Conservation (phyloP, 2,113 vertebrate species). For the Panthera leo region DNA sequence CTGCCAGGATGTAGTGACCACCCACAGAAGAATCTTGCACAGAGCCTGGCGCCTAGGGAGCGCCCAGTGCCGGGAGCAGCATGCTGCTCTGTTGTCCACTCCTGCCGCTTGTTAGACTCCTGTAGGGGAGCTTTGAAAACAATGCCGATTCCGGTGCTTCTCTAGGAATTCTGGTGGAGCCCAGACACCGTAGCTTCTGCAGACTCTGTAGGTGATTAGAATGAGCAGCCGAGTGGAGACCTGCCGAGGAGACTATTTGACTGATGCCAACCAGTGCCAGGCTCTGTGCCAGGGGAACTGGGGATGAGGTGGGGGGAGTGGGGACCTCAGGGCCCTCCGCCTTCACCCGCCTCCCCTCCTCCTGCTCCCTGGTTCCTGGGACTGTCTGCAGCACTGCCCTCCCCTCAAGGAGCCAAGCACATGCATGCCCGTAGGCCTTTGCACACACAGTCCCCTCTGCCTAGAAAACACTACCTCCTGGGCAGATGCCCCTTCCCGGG, state of each 20-base stretch:
- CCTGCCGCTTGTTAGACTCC: background rate
- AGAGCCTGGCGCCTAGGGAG: background rate
- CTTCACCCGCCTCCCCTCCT: background rate
- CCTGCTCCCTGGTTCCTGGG: background rate
- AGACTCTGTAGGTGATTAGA: background rate
- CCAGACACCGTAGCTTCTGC: background rate
- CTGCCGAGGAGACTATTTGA: background rate
- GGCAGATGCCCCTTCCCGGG: background rate
- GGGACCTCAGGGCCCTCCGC: background rate
- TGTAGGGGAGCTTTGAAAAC: background rate
- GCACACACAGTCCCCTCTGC: no score
- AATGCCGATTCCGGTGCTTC: accelerated
- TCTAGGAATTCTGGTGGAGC: background rate
- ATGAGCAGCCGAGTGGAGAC: accelerated
- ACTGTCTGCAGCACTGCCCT: background rate
- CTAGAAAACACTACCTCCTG: background rate
- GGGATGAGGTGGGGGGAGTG: background rate
- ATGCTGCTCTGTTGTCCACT: background rate
- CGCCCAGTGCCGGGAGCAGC: background rate
- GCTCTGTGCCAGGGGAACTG: background rate
- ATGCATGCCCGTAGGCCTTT: background rate
- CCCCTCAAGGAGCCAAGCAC: no score
- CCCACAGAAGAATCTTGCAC: background rate
- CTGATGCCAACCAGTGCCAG: background rate
- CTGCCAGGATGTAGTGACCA: background rate